Percentiles rank a stretch among this genome's conserved stretches.
These are phyloP conservation scores for Leucosticte australis DNA, from an alignment of 2,113 vertebrate species.

Conservation along the genomic window DNA sequence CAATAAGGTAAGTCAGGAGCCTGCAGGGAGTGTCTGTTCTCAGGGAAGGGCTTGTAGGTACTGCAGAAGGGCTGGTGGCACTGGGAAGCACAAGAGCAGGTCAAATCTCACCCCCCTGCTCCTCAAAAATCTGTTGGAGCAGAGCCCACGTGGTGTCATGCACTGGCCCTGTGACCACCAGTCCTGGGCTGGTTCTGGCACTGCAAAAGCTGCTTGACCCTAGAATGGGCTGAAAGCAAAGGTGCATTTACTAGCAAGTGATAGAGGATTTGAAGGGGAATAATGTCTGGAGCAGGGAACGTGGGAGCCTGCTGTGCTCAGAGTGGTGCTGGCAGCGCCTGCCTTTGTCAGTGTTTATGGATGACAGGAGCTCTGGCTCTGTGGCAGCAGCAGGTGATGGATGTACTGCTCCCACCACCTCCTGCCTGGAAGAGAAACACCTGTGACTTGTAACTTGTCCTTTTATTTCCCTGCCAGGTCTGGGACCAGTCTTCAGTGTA, in stretches of 20 bases:
- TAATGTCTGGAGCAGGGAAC: background rate
- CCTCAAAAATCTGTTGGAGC: rapidly evolving
- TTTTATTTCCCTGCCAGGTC: slow-evolving; percentile 66
- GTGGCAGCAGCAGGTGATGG: background rate
- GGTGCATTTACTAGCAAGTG: background rate
- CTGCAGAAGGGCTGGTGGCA: background rate
- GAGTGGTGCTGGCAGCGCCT: background rate
- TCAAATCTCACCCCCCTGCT: background rate
- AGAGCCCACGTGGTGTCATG: rapidly evolving
- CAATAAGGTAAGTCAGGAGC: slow-evolving; percentile 84
- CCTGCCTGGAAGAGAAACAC: rapidly evolving
- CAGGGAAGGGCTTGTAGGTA: background rate
- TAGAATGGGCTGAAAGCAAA: background rate
- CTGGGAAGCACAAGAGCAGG: background rate
- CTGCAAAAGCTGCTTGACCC: background rate
- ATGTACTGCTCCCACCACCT: background rate
- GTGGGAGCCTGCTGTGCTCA: background rate
- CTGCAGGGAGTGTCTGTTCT: background rate
- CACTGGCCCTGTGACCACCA: background rate
- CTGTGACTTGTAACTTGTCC: background rate
- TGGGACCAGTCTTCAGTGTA: slow-evolving; percentile 97
- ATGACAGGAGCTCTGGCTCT: background rate
- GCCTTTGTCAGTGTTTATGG: background rate
- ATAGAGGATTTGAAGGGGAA: background rate
- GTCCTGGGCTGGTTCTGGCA: background rate